Evolutionary conservation across 2,113 vertebrate genomes (phyloP).

Genomic region (Oncorhynchus gorbuscha): DNA sequence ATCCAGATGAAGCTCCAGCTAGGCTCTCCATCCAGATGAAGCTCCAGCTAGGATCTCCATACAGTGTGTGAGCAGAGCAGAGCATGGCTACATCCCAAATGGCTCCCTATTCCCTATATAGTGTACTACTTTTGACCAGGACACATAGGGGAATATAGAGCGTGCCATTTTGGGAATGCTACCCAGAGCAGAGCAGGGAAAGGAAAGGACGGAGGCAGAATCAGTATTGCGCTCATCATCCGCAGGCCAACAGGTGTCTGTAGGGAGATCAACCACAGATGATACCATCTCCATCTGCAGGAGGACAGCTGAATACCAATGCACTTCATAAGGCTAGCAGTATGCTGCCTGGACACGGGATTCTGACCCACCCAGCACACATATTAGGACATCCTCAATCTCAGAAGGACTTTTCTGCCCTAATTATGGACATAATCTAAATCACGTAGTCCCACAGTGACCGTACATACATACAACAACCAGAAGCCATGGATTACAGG

Average conservation of each 20-base stretch:
- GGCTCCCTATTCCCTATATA: too few species aligned
- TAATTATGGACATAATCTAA: too few species aligned
- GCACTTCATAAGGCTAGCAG: not conserved
- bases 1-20: too few species aligned
- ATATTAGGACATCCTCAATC: too few species aligned
- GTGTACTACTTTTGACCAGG: too few species aligned
- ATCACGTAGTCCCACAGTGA: too few species aligned
- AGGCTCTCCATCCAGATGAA: too few species aligned
- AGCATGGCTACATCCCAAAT: too few species aligned
- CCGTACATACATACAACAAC: too few species aligned
- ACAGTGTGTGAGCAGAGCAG: not conserved
- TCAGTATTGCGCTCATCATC: conserved; percentile 9
- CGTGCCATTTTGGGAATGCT: not conserved
- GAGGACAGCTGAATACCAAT: conserved; percentile 9
- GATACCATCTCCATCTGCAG: conserved; percentile 1
- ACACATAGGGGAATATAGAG: too few species aligned
- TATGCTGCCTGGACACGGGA: not conserved
- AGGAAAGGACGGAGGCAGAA: not conserved
- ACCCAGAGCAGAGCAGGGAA: not conserved
- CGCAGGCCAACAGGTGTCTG: conserved; percentile 10
- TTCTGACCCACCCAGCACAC: not conserved
- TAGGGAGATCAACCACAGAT: conserved; percentile 5
- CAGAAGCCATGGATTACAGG: too few species aligned
- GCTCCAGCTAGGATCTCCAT: not conserved
- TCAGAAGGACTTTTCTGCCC: too few species aligned